Base-by-base conservation (phyloP, 2,888 invertebrate genomes). In the Pristionchus entomophagus region DNA sequence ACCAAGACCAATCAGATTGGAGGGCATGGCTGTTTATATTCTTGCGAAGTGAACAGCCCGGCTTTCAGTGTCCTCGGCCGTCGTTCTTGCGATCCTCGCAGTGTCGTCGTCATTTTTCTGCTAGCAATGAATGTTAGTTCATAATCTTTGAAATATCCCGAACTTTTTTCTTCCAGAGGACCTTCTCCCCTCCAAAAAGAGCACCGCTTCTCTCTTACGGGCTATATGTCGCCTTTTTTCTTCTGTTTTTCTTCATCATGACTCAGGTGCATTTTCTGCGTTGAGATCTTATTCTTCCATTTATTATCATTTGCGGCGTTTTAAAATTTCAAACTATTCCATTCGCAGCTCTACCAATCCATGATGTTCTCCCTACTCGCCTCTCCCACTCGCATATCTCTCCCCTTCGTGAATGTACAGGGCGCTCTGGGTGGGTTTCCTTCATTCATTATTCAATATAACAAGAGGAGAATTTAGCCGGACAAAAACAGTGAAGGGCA, bases 281-380 rank as follows among this genome's bases (percentile, higher is more conserved):
- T n/a, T n/a, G n/a, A n/a, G n/a, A n/a, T n/a, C n/a, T n/a, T n/a
- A n/a, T n/a, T n/a, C n/a, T n/a, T n/a, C n/a, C n/a, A n/a, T n/a
- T n/a, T n/a, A n/a, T n/a, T n/a, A n/a, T n/a, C n/a, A n/a, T n/a
- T n/a, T n/a, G n/a, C n/a, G n/a, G n/a, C n/a, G n/a, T n/a, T n/a
- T n/a, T n/a, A n/a, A n/a, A n/a, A n/a, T n/a, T n/a, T n/a, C n/a
- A n/a, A n/a, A n/a, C n/a, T n/a, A n/a, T n/a, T 5, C 4, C n/a
- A 81, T 69, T n/a, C n/a, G 12, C 51, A 85, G 85, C 51, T 85
- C 56, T 85, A 85, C 38, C 73, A 85, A 56, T 85, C 85, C 38
- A 51, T 56, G 77, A 85, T 85, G 85, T 77, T 77, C 77, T 51
- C 85, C 22, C 38, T 85, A 1, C 85, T 85, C 51, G 53, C 77